Evolutionary conservation across 2,888 invertebrate genomes (phyloP), one percentile per base, ranked within the genome.

Genomic region (Perizoma flavofasciatum): DNA sequence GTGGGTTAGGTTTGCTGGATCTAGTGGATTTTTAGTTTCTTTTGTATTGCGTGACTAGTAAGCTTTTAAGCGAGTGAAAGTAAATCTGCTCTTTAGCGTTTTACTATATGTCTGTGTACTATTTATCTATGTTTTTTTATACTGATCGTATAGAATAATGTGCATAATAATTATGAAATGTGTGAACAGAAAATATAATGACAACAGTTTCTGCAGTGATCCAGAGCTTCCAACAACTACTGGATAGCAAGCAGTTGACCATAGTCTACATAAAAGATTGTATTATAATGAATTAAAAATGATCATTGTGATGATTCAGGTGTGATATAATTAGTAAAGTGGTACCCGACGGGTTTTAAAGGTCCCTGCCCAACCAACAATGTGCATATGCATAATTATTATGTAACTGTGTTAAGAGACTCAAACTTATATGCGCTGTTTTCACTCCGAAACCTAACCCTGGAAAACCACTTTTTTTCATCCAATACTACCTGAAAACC

Each of bases 1-100:
- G 59, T 63, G 47, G 63, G 61, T 49, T 63, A 53, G 57, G 59
- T 61, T 49, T 48, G 50, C n/a, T 34, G 61, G 41, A 55, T 51
- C 48, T 45, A 48, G 32, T 56, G 48, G 50, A 51, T 54, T 41
- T 44, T 40, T 50, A 46, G 35, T 48, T 49, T 48, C 34, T 60
- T 61, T 45, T 60, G 51, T 60, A 37, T 49, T 43, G 55, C 39
- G 9, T 45, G n/a, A n/a, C n/a, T n/a, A n/a, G n/a, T n/a, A 22
- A 22, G 22, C 22, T 22, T 2, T 22, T 2, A 22, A 2, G 22
- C 22, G 22, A 22, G 3, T 22, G 1, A 22, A 22, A 22, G 22
- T 22, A 2, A 22, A 22, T 22, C n/a, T n/a, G n/a, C n/a, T n/a
- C 22, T 22, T 22, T 2, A 22, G 22, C 22, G 22, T 22, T 22